Conservation (phyloP, 2,797 vertebrate genomes). For the Arrhamphus sclerolepis region DNA sequence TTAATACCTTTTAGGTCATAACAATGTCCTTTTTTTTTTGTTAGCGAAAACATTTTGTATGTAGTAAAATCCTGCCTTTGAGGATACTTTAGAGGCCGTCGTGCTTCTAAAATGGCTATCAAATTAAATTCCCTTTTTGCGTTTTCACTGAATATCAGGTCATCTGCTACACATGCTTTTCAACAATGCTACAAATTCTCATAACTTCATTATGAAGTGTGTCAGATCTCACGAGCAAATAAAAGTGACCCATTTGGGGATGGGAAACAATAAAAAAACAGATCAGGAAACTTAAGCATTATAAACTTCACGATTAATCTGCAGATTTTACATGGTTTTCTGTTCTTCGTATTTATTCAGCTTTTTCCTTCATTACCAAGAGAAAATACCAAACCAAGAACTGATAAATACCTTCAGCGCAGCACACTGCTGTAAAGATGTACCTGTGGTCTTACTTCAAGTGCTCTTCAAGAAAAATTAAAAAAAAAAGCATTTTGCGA, state of each 20-base stretch:
- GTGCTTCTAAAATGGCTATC: constrained; percentile 32
- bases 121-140: constrained; percentile 57
- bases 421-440: constrained; percentile 65
- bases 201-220: constrained; percentile 21
- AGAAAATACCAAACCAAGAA: constrained; percentile 12
- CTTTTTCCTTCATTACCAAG: constrained; percentile 24
- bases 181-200: constrained; percentile 7
- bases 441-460: constrained; percentile 73
- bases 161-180: constrained; percentile 28
- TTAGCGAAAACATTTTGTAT: constrained; percentile 16
- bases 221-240: constrained; percentile 35
- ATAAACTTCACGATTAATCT: constrained; percentile 7
- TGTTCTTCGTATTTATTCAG: constrained; percentile 30
- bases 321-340: constrained; percentile 2
- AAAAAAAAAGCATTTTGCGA: constrained; percentile 37
- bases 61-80: constrained; percentile 12
- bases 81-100: constrained; percentile 11
- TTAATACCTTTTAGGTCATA: constrained; percentile 54
- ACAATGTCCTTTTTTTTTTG: constrained; percentile 18
- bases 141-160: constrained; percentile 21
- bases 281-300: constrained; percentile 7
- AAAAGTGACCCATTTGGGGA: constrained; percentile 1
- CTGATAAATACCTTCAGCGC: constrained; percentile 12
- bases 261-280: not conserved
- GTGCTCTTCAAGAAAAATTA: constrained; percentile 62